Base-by-base conservation (phyloP, 1,140 invertebrate species). In the Sinonovacula constricta region DNA sequence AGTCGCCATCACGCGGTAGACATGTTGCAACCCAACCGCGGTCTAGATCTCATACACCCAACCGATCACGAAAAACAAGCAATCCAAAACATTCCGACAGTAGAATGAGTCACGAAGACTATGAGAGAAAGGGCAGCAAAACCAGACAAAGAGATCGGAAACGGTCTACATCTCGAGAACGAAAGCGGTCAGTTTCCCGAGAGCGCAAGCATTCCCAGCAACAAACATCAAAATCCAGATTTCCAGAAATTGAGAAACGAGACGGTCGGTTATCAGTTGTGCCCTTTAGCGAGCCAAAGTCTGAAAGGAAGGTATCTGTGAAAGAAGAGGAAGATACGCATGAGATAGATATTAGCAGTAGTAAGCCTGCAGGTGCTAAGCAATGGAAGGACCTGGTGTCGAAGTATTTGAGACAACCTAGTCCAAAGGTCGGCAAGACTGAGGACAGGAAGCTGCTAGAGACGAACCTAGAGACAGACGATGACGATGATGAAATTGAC, bases 401-500 rank as follows among this genome's bases (percentile, higher is more conserved):
- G 18, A 76, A 67, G 56, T 76, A 76, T 34, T 49, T 67, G n/a
- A 49, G 72, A 2, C 72, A 76, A 24, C 72, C 72, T 18, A 76
- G 72, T 33, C 72, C 72, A 22, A 76, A 76, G 33, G 51, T 76
- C 22, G 72, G 72, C 14, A 76, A 39, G 49, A 76, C 72, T 3
- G 72, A 76, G 5, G 72, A 76, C 24, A 56, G 72, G 54, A 66
- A 62, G 7, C 31, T 76, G 49, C 51, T 76, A 1, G 72, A 76
- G 45, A 31, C 72, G 5, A 76, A 67, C 26, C 33, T 76, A 5
- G 39, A 49, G 18, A 33, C 56, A 15, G 59, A 62, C 26, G 72
- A 76, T 49, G 71, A 75, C 12, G 71, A 75, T 24, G 72, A 76
- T 63, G 68, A 70, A 59, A 45, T 70, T 34, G 72, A 76, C 28